Percentiles rank a stretch among this genome's conserved stretches.
Evolutionary conservation across 2,797 vertebrate species (phyloP).

Genomic region (Botia kubotai): DNA sequence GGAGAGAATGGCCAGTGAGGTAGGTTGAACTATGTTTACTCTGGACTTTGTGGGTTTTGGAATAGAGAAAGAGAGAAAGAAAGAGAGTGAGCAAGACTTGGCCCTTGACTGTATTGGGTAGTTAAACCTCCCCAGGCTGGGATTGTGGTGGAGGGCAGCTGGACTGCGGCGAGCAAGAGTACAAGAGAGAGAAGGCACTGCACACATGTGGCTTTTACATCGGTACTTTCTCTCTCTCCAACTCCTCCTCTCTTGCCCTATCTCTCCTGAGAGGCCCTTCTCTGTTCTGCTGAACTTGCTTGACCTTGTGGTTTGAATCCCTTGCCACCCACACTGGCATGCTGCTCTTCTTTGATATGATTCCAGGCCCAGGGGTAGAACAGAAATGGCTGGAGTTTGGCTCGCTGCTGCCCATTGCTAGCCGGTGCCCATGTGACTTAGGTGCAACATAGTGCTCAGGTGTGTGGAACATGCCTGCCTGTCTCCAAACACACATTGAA

Average conservation of each 20-base stretch:
- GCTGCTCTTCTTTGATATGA: conserved; percentile 58
- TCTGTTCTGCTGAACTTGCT: conserved; percentile 53
- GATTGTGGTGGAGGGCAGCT: conserved; percentile 68
- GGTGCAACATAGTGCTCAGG: conserved; percentile 4
- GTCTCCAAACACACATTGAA: conserved; percentile 2
- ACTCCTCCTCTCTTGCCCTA: conserved; percentile 36
- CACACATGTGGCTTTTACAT: conserved; percentile 61
- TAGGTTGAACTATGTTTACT: conserved; percentile 47
- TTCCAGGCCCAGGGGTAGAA: conserved; percentile 71
- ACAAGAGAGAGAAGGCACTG: conserved; percentile 47
- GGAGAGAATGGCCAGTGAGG: conserved; percentile 40
- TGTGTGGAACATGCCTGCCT: conserved; percentile 26
- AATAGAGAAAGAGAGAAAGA: conserved; percentile 27
- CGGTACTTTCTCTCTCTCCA: conserved; percentile 45
- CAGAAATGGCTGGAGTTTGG: conserved; percentile 52
- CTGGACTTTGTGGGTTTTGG: conserved; percentile 45
- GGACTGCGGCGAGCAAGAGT: conserved; percentile 63
- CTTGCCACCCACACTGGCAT: conserved; percentile 57
- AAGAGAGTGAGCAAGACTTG: conserved; percentile 17
- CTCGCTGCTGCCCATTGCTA: conserved; percentile 20
- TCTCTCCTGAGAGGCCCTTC: conserved; percentile 48
- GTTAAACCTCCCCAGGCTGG: conserved; percentile 75
- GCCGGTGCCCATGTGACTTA: conserved; percentile 1
- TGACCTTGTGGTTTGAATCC: conserved; percentile 55
- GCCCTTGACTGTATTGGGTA: conserved; percentile 44